phyloP scores from a whole-genome alignment of 2,113 vertebrate genomes.

The Cyrtonyx montezumae region DNA sequence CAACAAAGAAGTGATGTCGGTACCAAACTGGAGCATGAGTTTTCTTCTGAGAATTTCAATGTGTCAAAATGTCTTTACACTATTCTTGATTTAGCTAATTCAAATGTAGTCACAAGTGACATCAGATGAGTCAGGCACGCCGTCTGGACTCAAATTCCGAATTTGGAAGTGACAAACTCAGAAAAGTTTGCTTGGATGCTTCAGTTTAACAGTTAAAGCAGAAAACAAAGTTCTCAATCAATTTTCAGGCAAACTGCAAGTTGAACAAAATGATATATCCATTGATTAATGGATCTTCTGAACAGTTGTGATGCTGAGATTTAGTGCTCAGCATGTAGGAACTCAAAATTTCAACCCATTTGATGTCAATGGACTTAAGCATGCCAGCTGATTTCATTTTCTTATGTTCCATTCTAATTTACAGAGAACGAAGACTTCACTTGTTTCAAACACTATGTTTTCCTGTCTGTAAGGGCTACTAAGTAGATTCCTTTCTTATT shows the following conservation, averaged over 20 bases:
- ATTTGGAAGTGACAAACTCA: constrained; percentile 44
- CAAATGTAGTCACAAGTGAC: constrained; percentile 48
- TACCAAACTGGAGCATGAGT: not conserved
- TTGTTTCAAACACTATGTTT: not conserved
- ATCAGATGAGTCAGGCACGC: constrained; percentile 57
- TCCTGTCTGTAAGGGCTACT: not conserved
- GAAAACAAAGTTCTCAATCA: not conserved
- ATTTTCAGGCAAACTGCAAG: not conserved
- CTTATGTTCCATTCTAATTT: not conserved
- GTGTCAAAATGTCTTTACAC: not conserved
- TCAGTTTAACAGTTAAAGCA: constrained; percentile 26
- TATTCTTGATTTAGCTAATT: constrained; percentile 51
- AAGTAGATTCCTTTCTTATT: not conserved
- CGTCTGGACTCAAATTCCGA: constrained; percentile 29
- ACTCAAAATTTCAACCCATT: not conserved
- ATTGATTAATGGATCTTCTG: not conserved
- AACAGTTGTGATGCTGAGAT: not conserved
- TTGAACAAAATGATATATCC: not conserved
- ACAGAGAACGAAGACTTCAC: not conserved
- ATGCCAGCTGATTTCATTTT: not conserved
- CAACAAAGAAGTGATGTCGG: not conserved
- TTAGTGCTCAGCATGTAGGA: not conserved
- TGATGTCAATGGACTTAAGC: not conserved
- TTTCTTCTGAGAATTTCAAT: not conserved
- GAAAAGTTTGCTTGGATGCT: constrained; percentile 31